Evolutionary conservation across 2,888 invertebrate genomes (phyloP).

Genomic region (Cerastis leucographa): DNA sequence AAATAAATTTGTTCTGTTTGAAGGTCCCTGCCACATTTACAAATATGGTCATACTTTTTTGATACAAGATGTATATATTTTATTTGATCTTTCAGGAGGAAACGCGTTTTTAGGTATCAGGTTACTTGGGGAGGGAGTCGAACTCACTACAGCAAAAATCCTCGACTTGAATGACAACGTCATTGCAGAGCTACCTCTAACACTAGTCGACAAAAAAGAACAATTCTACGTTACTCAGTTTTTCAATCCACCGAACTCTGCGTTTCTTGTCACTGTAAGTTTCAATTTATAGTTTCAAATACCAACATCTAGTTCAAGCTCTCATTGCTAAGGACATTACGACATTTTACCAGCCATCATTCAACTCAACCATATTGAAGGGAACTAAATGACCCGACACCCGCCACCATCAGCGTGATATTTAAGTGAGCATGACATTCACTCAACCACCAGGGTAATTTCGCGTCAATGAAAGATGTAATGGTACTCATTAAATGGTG

Average conservation of each 20-base stretch:
- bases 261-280: conserved; percentile 78
- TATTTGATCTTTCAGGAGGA: conserved; percentile 68
- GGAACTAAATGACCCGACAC: too few species aligned
- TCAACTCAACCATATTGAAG: too few species aligned
- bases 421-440: too few species aligned
- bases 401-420: too few species aligned
- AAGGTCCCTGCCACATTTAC: not conserved
- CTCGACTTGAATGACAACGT: conserved; percentile 69
- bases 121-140: conserved; percentile 68
- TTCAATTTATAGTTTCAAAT: not conserved
- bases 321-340: too few species aligned
- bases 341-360: too few species aligned
- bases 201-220: conserved; percentile 62
- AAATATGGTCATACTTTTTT: not conserved
- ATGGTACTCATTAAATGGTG: too few species aligned
- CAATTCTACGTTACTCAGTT: conserved; percentile 73
- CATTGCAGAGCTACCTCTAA: conserved; percentile 66
- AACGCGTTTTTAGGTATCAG: conserved; percentile 73
- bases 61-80: not conserved
- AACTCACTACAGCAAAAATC: conserved; percentile 69
- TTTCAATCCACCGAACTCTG: conserved; percentile 68
- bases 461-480: too few species aligned
- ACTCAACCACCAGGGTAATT: too few species aligned
- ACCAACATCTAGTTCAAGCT: not conserved
- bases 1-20: not conserved